A percentile compares a stretch with the other conserved stretches of the same genome.
phyloP scores from a whole-genome alignment of 1,140 invertebrate genomes.

The Diorhabda carinulata region DNA sequence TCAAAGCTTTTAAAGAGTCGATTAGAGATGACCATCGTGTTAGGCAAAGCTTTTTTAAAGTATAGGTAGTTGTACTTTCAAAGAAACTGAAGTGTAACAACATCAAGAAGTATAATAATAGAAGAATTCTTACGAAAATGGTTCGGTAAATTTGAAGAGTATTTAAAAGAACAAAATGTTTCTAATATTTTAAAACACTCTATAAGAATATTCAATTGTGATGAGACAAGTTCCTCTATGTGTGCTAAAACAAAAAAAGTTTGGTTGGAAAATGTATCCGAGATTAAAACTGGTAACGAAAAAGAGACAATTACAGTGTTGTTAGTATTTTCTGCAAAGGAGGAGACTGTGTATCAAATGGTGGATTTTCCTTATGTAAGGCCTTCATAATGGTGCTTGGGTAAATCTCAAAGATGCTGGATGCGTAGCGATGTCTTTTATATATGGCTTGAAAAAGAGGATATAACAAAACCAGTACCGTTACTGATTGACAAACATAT shows the following conservation, averaged over 20 bases:
- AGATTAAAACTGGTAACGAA: slow-evolving; percentile 30
- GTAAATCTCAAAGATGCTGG: slow-evolving; percentile 45
- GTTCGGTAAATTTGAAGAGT: slow-evolving; percentile 20
- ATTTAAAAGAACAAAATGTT: slow-evolving; percentile 13
- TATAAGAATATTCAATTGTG: slow-evolving; percentile 41
- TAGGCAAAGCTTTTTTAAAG: too few relatives aligned
- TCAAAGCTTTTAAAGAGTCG: too few relatives aligned
- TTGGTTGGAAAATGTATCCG: slow-evolving; percentile 41
- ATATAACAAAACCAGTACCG: slow-evolving; percentile 37
- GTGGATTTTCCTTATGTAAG: slow-evolving; percentile 33
- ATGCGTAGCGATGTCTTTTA: slow-evolving; percentile 35
- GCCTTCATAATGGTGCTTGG: slow-evolving; percentile 40
- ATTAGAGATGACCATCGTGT: too few relatives aligned
- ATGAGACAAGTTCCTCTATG: slow-evolving; percentile 44
- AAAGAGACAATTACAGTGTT: slow-evolving; percentile 31
- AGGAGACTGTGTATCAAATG: slow-evolving; percentile 29
- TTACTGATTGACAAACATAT: slow-evolving; percentile 48
- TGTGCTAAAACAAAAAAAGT: slow-evolving; percentile 38
- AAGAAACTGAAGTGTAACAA: slow-evolving; percentile 17
- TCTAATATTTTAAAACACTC: slow-evolving; percentile 31
- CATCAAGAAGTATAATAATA: slow-evolving; percentile 20
- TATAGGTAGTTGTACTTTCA: neutral
- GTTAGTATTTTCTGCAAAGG: slow-evolving; percentile 27
- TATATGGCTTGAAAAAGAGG: slow-evolving; percentile 29
- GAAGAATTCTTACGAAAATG: neutral